phyloP scores from a whole-genome alignment of 2,797 vertebrate species.

The Gorsachius magnificus region DNA sequence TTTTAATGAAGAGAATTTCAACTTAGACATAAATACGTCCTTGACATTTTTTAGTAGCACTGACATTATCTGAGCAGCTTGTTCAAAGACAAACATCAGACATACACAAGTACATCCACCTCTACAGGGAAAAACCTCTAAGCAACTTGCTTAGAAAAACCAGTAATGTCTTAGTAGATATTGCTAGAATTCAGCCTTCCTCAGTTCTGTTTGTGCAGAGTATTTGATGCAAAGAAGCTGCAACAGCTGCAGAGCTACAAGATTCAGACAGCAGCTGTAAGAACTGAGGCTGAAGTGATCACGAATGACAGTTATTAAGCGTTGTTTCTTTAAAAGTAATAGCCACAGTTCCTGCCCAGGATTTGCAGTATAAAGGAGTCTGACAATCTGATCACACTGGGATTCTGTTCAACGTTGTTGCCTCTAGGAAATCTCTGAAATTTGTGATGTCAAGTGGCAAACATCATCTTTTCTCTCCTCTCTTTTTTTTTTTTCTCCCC shows the following conservation, averaged over 20 bases:
- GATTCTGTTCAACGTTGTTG: neutral
- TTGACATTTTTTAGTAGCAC: conserved; percentile 34
- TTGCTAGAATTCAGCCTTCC: neutral
- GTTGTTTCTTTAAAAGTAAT: neutral
- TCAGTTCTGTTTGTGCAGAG: neutral
- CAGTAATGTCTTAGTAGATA: neutral
- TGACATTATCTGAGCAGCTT: conserved; percentile 23
- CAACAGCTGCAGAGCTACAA: neutral
- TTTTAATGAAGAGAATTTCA: conserved; percentile 36
- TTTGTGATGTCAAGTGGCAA: neutral
- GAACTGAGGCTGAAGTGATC: neutral
- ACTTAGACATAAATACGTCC: neutral
- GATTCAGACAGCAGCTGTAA: neutral
- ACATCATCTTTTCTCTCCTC: fast-evolving
- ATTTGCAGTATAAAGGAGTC: neutral
- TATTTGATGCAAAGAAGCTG: neutral
- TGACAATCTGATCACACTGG: neutral
- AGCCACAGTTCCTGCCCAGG: neutral
- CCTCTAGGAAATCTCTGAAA: neutral
- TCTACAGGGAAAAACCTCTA: neutral
- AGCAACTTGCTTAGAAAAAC: neutral
- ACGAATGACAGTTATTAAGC: neutral
- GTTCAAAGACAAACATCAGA: neutral
- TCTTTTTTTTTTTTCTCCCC: no score
- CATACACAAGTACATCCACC: neutral